Percentiles rank a stretch among this genome's conserved stretches.
Evolutionary conservation across 2,888 invertebrate genomes (phyloP).

Genomic region (Tanypteryx hageni): DNA sequence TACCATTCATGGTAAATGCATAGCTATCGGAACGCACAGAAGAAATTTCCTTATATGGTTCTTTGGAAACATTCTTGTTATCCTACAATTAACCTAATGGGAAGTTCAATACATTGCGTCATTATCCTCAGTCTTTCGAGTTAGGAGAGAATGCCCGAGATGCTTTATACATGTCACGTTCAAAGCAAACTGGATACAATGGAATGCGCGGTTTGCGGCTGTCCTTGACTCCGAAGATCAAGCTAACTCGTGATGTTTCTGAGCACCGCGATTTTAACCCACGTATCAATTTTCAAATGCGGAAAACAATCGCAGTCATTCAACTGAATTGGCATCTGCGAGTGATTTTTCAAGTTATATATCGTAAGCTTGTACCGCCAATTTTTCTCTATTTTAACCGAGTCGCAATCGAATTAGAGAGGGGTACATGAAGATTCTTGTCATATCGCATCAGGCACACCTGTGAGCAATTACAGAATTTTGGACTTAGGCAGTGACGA

Average conservation of each 20-base stretch:
- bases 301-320: neutral
- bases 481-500: no score
- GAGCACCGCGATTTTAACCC: neutral
- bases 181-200: neutral
- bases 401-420: neutral
- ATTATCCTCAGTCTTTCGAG: no score
- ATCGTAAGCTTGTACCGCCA: neutral
- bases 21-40: no score
- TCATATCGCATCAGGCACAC: no score
- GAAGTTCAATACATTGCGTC: no score
- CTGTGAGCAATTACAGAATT: no score
- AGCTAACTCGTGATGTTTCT: neutral
- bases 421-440: neutral
- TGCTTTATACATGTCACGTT: no score
- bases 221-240: neutral
- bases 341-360: neutral
- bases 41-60: no score
- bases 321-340: neutral
- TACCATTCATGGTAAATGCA: no score
- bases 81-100: no score
- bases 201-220: neutral
- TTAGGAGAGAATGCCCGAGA: no score
- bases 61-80: no score
- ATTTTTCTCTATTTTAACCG: neutral
- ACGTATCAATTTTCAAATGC: neutral